Base-by-base conservation (phyloP, 2,797 vertebrate genomes). In the Phataginus tricuspis region DNA sequence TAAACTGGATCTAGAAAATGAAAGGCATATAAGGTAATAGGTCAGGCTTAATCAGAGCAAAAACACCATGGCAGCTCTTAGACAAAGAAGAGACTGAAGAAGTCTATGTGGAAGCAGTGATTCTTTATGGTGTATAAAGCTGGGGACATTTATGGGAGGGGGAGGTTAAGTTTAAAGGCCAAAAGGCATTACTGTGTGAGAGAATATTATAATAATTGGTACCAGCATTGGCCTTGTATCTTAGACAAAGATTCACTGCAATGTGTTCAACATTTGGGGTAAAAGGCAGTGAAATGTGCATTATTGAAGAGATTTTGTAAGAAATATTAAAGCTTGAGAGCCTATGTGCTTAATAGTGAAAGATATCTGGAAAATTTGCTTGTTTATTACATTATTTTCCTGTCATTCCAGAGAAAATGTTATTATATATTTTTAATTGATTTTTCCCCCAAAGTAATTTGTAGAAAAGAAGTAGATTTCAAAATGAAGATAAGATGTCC, bases 21-120 rank as follows among this genome's bases (percentile, higher is more conserved):
- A 89, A 93, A 93, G 31, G 25, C 29, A 25, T 53, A 19, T 78
- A 57, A 92, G 3, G 31, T 82, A 61, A 71, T 25, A 93, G 49
- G 9, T 53, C 80, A 90, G n/a, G 7, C 21, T 79, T 94, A 94
- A 72, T 96, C 63, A 90, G 39, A 82, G 37, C 64, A 86, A 37
- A 55, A 45, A 71, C 77, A 96, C 29, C 3, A 74, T 88, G 34
- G 23, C 31, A 78, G 29, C 34, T 69, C 0, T 74, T 88, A 66
- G 39, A 71, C 29, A 57, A 51, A 92, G 18, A 61, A 11, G 2
- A 83, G 27, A 71, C 34, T 34, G 16, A 10, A 69, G 61, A 63
- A 49, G 5, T 79, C 16, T 55, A 18, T 53, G 51, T 34, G 64
- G 83, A 89, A 78, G 27, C 21, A 55, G 5, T 29, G 25, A 77